phyloP scores from a whole-genome alignment of 2,797 vertebrate species.

The Myotis myotis region DNA sequence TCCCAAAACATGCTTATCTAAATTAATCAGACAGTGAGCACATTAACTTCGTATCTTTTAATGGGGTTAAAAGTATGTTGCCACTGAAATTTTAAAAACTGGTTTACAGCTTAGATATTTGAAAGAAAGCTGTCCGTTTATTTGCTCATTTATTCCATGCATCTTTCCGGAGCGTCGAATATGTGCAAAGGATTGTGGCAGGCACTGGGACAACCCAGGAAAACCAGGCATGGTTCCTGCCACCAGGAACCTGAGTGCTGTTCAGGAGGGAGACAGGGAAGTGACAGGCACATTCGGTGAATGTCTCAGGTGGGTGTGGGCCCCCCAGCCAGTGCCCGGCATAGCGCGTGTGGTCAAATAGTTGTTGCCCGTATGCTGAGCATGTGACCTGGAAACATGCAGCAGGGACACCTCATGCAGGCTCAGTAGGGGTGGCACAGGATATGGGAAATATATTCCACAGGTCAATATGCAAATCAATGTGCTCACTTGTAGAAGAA shows the following conservation, averaged over 20 bases:
- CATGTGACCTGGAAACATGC: not conserved
- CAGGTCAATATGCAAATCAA: not conserved
- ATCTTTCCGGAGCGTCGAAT: not conserved
- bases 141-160: not conserved
- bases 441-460: not conserved
- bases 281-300: not conserved
- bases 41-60: not conserved
- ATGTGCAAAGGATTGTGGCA: not conserved
- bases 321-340: not conserved
- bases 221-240: not conserved
- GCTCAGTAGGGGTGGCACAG: not conserved
- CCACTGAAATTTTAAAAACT: not conserved
- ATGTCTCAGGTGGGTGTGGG: too few species aligned
- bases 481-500: not conserved
- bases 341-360: not conserved
- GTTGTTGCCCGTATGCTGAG: not conserved
- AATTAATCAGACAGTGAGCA: not conserved
- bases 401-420: not conserved
- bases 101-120: not conserved
- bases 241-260: not conserved
- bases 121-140: not conserved
- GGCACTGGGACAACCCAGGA: not conserved
- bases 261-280: not conserved
- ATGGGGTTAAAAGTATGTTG: not conserved
- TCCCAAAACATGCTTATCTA: not conserved